A percentile compares a stretch with the other conserved stretches of the same genome.
Conservation (phyloP, 1,140 invertebrate genomes). For the Plectrocnemia conspersa region DNA sequence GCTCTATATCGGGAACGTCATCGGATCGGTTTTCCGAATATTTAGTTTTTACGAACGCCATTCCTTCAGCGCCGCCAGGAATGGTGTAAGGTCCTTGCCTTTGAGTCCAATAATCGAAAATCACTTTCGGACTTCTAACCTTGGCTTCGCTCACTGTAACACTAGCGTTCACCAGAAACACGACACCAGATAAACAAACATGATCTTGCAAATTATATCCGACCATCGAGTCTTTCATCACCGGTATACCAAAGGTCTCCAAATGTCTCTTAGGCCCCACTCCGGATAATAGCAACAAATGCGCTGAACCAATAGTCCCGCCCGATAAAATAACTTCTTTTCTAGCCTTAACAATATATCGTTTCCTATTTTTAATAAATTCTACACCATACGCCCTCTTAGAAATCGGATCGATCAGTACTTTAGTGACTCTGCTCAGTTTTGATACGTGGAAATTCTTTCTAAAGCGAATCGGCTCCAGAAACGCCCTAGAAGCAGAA, state of each 20-base stretch:
- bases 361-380: conserved; percentile 55
- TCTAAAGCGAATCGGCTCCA: conserved; percentile 57
- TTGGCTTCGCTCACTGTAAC: conserved; percentile 50
- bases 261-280: conserved; percentile 58
- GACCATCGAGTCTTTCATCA: conserved; percentile 65
- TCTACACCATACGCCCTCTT: conserved; percentile 63
- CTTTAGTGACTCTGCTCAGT: conserved; percentile 60
- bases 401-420: conserved; percentile 58
- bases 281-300: conserved; percentile 68
- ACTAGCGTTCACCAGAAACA: conserved; percentile 62
- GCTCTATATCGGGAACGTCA: conserved; percentile 69
- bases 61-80: conserved; percentile 66
- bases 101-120: conserved; percentile 53
- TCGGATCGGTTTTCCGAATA: conserved; percentile 39
- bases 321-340: conserved; percentile 66
- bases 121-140: conserved; percentile 49
- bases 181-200: conserved; percentile 63
- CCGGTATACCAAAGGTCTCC: conserved; percentile 46
- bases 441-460: conserved; percentile 67
- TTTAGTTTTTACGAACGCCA: conserved; percentile 62
- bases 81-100: conserved; percentile 63
- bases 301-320: conserved; percentile 67
- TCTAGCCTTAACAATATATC: conserved; percentile 42
- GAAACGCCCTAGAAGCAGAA: conserved; percentile 65
- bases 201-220: conserved; percentile 80